Evolutionary conservation across 2,888 invertebrate genomes (phyloP), one percentile per base, ranked within the genome.

Genomic region (Euplexia lucipara): DNA sequence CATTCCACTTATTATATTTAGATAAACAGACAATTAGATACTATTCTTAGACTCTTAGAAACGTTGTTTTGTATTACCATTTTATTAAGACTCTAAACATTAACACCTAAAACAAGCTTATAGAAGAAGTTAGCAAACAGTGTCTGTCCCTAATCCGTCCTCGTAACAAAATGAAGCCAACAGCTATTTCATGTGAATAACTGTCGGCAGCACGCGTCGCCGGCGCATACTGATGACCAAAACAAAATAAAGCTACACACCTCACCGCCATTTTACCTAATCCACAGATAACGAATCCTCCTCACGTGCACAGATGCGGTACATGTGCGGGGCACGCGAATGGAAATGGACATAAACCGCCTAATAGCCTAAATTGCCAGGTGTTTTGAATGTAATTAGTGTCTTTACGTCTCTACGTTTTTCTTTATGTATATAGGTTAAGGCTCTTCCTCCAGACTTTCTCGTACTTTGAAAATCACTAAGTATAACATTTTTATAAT

Each of bases 111-210:
- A 30, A 60, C 16, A 44, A 54, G 45, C 8, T 20, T 49, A 45
- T 34, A 30, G 32, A 39, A 59, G 16, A 35, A 65, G 48, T 58
- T 42, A 37, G 41, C 18, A 68, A 75, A 52, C 76, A 84, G 83
- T 85, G 85, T 85, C 84, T 84, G 79, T 76, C 79, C 81, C 75
- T 85, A 85, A 86, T 82, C 82, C 83, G 74, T 81, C 75, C 79
- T 78, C 41, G 51, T 64, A 70, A 66, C 56, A 49, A 64, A 77
- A 71, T 42, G 74, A 78, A 76, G 79, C 78, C 75, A 80, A 90
- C 91, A 87, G 92, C 91, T 91, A 92, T 80, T 91, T 91, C 89
- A 82, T 81, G 80, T 87, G 91, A 92, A 91, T 91, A 93, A 92
- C 93, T 89, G 93, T 91, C 64, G 52, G 57, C 66, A 61, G 75